A percentile compares a stretch with the other conserved stretches of the same genome.
phyloP scores from a whole-genome alignment of 1,140 invertebrate genomes.

The Drosophila yakuba region DNA sequence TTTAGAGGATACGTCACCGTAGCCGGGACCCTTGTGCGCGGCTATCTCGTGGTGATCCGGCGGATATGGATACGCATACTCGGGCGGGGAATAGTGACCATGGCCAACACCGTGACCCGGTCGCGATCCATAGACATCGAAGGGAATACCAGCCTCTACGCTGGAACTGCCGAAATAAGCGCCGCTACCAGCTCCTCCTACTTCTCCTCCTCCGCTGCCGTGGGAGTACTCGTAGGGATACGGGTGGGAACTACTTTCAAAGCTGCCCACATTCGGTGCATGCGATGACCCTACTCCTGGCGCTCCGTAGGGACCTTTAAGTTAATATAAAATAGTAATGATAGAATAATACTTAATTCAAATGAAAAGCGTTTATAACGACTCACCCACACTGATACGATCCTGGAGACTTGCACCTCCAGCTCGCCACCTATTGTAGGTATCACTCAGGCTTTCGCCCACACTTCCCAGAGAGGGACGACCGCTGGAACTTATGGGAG shows the following conservation, averaged over 20 bases:
- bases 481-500: slow-evolving; percentile 17
- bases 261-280: slow-evolving; percentile 37
- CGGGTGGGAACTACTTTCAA: slow-evolving; percentile 37
- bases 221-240: slow-evolving; percentile 69
- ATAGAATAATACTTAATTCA: too few species aligned
- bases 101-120: slow-evolving; percentile 42
- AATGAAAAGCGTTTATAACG: too few species aligned
- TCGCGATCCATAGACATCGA: slow-evolving; percentile 69
- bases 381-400: slow-evolving; percentile 70
- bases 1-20: slow-evolving; percentile 61
- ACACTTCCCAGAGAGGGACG: slow-evolving; percentile 48
- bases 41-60: slow-evolving; percentile 68
- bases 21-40: slow-evolving; percentile 64
- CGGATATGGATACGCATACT: slow-evolving; percentile 63
- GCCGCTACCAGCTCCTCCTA: slow-evolving; percentile 23
- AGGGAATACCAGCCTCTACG: slow-evolving; percentile 63
- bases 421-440: slow-evolving; percentile 69
- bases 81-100: slow-evolving; percentile 51
- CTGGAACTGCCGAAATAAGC: slow-evolving; percentile 60
- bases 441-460: slow-evolving; percentile 57
- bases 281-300: slow-evolving; percentile 29
- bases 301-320: slow-evolving; percentile 54
- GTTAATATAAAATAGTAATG: neutral
- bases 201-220: slow-evolving; percentile 3
- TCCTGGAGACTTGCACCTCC: slow-evolving; percentile 34